These are phyloP conservation scores for Uloborus diversus DNA, from an alignment of 1,140 invertebrate genomes.

Conservation along the genomic window DNA sequence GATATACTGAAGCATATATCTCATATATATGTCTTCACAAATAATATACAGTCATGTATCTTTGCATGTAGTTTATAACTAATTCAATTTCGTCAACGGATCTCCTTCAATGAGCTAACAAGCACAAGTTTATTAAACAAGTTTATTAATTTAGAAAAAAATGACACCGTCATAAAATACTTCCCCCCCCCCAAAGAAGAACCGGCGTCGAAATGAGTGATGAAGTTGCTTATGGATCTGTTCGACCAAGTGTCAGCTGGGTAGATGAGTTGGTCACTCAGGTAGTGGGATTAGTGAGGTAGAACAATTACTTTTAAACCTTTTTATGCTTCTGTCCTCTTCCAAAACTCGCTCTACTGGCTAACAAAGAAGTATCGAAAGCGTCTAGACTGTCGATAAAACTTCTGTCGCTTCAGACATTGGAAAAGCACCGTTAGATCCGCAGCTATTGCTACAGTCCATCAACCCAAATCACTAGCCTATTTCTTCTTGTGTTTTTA, in stretches of 20 bases:
- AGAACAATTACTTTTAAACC: conserved; percentile 43
- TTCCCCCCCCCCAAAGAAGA: background rate
- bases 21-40: too few relatives aligned
- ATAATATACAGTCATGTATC: too few relatives aligned
- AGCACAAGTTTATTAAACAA: background rate
- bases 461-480: conserved; percentile 41
- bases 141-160: background rate
- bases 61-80: too few relatives aligned
- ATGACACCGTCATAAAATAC: background rate
- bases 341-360: conserved; percentile 2
- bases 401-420: conserved; percentile 28
- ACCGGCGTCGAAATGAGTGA: background rate
- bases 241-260: conserved; percentile 2
- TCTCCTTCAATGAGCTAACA: background rate
- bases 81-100: too few relatives aligned
- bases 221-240: background rate
- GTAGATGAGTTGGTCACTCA: conserved; percentile 19
- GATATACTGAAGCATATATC: too few relatives aligned
- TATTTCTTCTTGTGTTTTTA: conserved; percentile 28
- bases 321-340: conserved; percentile 25
- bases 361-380: conserved; percentile 24
- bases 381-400: conserved; percentile 17
- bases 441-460: conserved; percentile 24
- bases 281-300: conserved; percentile 16
- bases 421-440: conserved; percentile 24